Evolutionary conservation across 1,140 invertebrate genomes (phyloP).

Genomic region (Stegodyphus mimosarum): DNA sequence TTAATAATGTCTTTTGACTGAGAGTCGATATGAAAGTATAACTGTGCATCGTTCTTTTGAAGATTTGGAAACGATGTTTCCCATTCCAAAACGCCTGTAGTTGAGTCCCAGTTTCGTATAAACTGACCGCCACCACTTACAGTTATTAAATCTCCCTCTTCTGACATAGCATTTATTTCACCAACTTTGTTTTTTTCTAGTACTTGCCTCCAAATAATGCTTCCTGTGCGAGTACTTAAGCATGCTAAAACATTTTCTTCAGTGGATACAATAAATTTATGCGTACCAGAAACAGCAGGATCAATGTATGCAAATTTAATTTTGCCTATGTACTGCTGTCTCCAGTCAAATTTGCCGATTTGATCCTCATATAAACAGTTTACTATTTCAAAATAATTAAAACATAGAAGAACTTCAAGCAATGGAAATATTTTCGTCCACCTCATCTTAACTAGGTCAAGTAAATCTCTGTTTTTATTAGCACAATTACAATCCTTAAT

Average conservation of each 20-base stretch:
- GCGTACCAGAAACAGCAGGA: slow-evolving; percentile 67
- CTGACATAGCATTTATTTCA: slow-evolving; percentile 74
- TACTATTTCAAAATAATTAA: slow-evolving; percentile 11
- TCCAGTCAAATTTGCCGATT: slow-evolving; percentile 71
- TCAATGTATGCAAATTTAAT: slow-evolving; percentile 84
- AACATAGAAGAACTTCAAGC: background rate
- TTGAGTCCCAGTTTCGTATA: slow-evolving; percentile 81
- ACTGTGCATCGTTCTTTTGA: background rate
- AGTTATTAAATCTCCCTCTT: slow-evolving; percentile 74
- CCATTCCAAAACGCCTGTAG: slow-evolving; percentile 74
- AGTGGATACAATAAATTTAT: slow-evolving; percentile 75
- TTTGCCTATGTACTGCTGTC: slow-evolving; percentile 84
- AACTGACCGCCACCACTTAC: slow-evolving; percentile 80
- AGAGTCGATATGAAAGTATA: slow-evolving; percentile 38
- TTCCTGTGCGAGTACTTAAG: slow-evolving; percentile 83
- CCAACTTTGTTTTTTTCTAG: slow-evolving; percentile 72
- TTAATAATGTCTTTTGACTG: slow-evolving; percentile 35
- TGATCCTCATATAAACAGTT: slow-evolving; percentile 63
- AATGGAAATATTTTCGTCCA: background rate
- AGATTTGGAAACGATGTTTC: slow-evolving; percentile 70
- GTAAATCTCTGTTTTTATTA: too few species aligned
- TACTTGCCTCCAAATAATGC: slow-evolving; percentile 84
- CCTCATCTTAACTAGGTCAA: too few species aligned
- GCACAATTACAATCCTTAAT: too few species aligned
- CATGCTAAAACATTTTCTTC: slow-evolving; percentile 89